Conservation (phyloP, 2,113 vertebrate species). For the Microcebus ravelobensis region DNA sequence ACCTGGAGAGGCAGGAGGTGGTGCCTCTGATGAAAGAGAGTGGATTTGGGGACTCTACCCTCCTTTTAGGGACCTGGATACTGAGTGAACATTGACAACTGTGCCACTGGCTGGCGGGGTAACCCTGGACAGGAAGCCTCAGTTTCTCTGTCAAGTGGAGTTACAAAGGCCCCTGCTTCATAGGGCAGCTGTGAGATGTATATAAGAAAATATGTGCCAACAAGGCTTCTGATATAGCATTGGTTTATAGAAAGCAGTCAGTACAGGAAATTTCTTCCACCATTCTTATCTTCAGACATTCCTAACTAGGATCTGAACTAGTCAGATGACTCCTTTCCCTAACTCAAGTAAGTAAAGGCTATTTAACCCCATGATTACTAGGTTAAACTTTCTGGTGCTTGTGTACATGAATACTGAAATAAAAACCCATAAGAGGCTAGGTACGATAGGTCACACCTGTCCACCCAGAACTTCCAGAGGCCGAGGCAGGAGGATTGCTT, state of each 20-base stretch:
- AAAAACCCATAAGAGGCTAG: neutral
- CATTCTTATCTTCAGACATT: neutral
- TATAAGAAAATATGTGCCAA: neutral
- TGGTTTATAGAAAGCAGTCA: neutral
- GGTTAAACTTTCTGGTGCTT: neutral
- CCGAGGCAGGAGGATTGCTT: too few relatives aligned
- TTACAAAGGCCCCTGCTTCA: neutral
- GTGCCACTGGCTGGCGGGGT: neutral
- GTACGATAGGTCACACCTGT: too few relatives aligned
- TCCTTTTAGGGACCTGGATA: neutral
- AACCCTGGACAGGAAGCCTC: neutral
- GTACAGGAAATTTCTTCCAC: neutral
- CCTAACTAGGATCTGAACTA: neutral
- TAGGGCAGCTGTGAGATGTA: neutral
- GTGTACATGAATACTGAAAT: neutral
- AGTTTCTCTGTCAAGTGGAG: neutral
- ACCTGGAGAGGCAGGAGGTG: slow-evolving; percentile 81
- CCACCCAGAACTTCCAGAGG: too few relatives aligned
- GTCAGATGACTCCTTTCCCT: neutral
- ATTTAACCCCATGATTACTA: neutral
- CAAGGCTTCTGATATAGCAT: neutral
- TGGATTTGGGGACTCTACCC: neutral
- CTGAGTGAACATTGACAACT: neutral
- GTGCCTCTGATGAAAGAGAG: slow-evolving; percentile 78
- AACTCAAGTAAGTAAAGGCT: neutral